Evolutionary conservation across 2,113 vertebrate genomes (phyloP).

Genomic region (Paradoxurus hermaphroditus): DNA sequence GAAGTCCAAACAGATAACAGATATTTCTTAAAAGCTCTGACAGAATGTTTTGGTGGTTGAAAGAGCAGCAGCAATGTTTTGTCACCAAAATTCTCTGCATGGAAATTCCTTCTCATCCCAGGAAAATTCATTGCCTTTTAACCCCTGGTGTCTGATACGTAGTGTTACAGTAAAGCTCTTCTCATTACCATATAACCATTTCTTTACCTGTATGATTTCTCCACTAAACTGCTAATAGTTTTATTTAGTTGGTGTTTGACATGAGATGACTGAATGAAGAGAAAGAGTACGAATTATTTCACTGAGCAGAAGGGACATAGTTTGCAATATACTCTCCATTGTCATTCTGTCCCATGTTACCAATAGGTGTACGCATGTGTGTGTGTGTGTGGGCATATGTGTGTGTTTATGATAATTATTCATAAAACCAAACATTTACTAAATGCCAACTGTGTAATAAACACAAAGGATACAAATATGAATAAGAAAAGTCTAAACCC

Average conservation of each 20-base stretch:
- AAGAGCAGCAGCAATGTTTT: neutral
- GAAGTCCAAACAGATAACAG: neutral
- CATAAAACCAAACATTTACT: neutral
- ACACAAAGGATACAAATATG: neutral
- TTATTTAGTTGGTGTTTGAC: neutral
- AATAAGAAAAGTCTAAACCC: neutral
- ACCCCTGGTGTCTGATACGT: neutral
- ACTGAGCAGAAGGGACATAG: neutral
- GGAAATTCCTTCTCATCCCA: neutral
- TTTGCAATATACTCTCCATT: neutral
- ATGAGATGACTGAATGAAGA: neutral
- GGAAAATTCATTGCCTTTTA: neutral
- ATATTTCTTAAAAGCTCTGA: neutral
- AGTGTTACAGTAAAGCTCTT: neutral
- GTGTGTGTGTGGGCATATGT: neutral
- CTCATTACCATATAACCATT: neutral
- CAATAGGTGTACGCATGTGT: neutral
- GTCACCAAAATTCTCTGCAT: neutral
- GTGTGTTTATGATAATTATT: neutral
- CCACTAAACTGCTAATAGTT: neutral
- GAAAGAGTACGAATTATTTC: neutral
- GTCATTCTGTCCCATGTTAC: neutral
- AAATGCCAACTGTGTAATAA: neutral
- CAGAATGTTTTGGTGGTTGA: neutral
- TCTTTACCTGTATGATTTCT: neutral